Evolutionary conservation across 2,888 invertebrate genomes (phyloP).

Genomic region (Yponomeuta sedellus): DNA sequence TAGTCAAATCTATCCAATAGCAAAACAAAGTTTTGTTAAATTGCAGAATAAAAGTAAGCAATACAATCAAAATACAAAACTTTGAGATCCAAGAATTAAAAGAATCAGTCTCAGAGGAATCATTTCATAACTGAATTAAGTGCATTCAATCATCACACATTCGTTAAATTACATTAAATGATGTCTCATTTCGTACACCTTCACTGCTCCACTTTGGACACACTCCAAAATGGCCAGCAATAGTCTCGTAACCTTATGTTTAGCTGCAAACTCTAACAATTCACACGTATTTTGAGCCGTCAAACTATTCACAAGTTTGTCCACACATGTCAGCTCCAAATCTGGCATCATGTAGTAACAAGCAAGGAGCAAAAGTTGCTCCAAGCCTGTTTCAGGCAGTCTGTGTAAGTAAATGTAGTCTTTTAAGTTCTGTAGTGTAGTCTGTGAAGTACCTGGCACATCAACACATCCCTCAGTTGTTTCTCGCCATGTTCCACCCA

Average conservation of each 20-base stretch:
- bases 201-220: constrained; percentile 31
- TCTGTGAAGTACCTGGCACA: constrained; percentile 35
- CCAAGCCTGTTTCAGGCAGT: constrained; percentile 36
- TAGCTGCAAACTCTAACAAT: constrained; percentile 40
- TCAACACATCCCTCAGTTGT: constrained; percentile 36
- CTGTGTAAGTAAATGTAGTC: constrained; percentile 40
- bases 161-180: no score
- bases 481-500: constrained; percentile 43
- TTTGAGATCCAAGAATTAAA: background rate
- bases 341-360: constrained; percentile 46
- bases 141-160: constrained; percentile 14
- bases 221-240: constrained; percentile 37
- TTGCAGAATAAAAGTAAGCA: background rate
- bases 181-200: constrained; percentile 35
- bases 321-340: constrained; percentile 41
- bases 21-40: no score
- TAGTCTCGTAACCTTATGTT: constrained; percentile 36
- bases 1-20: no score
- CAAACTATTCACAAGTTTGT: constrained; percentile 31
- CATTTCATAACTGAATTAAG: background rate
- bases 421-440: constrained; percentile 40
- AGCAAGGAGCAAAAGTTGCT: constrained; percentile 39
- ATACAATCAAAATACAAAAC: background rate
- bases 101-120: background rate
- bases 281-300: constrained; percentile 31